phyloP scores from a whole-genome alignment of 2,113 vertebrate species.

The Neolamprologus variostigma region DNA sequence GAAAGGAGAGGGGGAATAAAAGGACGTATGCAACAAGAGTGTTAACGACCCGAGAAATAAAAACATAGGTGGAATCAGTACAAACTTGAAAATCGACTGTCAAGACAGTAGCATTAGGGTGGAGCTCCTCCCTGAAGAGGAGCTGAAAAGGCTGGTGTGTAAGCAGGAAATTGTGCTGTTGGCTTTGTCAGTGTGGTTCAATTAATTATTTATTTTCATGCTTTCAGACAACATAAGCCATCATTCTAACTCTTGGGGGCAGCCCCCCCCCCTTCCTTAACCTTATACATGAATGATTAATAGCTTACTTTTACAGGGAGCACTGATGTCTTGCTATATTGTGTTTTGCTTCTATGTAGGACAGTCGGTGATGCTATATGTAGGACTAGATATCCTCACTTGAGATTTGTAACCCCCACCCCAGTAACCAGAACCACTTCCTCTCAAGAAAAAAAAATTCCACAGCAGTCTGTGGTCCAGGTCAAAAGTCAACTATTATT shows the following conservation, averaged over 20 bases:
- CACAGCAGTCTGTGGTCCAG: conserved; percentile 39
- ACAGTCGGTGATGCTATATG: neutral
- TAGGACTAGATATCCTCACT: conserved; percentile 46
- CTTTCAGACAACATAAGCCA: conserved; percentile 48
- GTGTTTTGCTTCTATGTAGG: neutral
- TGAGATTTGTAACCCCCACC: neutral
- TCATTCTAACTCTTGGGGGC: neutral
- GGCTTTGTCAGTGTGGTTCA: neutral
- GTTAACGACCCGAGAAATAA: neutral
- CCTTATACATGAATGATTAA: conserved; percentile 46
- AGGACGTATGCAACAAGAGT: neutral
- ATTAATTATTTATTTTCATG: conserved; percentile 62
- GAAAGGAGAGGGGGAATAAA: neutral
- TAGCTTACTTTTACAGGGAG: conserved; percentile 29
- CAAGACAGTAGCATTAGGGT: neutral
- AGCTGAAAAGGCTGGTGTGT: neutral
- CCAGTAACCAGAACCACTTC: conserved; percentile 42
- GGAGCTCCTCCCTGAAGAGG: neutral
- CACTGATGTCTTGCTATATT: conserved; percentile 18
- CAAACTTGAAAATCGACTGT: neutral
- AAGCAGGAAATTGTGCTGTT: neutral
- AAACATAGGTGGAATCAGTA: neutral
- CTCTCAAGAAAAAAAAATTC: conserved; percentile 55
- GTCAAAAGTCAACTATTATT: conserved; percentile 61
- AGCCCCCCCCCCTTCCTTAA: neutral